Evolutionary conservation across 2,888 invertebrate genomes (phyloP).

Genomic region (Byasa hedistus): DNA sequence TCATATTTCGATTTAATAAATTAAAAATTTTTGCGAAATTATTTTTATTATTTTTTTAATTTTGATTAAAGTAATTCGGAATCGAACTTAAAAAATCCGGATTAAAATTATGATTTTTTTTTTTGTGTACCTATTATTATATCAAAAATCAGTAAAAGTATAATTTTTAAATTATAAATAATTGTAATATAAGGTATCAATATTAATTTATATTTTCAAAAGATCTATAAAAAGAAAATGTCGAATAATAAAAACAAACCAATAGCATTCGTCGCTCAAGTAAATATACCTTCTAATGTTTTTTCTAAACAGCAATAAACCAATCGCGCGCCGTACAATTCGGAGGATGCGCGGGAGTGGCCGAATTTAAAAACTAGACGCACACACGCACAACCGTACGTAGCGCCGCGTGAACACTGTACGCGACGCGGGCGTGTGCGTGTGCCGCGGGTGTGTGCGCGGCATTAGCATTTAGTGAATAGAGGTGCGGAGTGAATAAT

Average conservation of each 20-base stretch:
- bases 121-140: too few relatives aligned
- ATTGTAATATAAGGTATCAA: too few relatives aligned
- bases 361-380: conserved; percentile 60
- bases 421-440: conserved; percentile 23
- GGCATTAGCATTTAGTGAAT: conserved; percentile 68
- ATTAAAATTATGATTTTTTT: too few relatives aligned
- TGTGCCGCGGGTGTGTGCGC: conserved; percentile 40
- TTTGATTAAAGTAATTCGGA: too few relatives aligned
- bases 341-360: conserved; percentile 54
- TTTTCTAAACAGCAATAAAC: conserved; percentile 55
- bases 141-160: too few relatives aligned
- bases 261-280: conserved; percentile 10
- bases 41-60: too few relatives aligned
- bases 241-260: conserved; percentile 1
- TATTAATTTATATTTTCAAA: too few relatives aligned
- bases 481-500: conserved; percentile 56
- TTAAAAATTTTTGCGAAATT: too few relatives aligned
- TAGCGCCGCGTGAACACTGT: conserved; percentile 1
- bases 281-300: conserved; percentile 49
- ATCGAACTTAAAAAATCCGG: too few relatives aligned
- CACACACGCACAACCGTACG: conserved; percentile 44
- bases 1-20: too few relatives aligned
- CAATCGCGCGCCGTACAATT: conserved; percentile 47
- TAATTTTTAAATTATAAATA: too few relatives aligned
- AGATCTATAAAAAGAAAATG: too few relatives aligned